A percentile compares a stretch with the other conserved stretches of the same genome.
These are phyloP conservation scores for Emmelina monodactyla DNA, from an alignment of 2,888 invertebrate species.

Conservation along the genomic window DNA sequence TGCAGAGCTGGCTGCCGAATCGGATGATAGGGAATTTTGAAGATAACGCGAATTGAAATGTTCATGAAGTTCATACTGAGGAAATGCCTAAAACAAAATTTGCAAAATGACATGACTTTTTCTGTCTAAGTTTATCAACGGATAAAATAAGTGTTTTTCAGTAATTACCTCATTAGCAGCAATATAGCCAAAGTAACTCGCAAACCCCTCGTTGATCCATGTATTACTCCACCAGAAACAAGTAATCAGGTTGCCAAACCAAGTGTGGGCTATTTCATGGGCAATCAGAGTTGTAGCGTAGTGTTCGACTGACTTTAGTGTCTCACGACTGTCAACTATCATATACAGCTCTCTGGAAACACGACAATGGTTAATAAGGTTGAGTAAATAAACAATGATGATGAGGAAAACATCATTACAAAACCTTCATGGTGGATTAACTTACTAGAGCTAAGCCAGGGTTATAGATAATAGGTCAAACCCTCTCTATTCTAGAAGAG, in stretches of 20 bases:
- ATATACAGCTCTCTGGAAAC: conserved; percentile 48
- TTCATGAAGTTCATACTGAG: conserved; percentile 70
- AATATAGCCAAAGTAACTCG: conserved; percentile 73
- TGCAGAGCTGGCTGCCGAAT: conserved; percentile 43
- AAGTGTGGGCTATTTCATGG: conserved; percentile 75
- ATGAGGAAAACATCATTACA: too few species aligned
- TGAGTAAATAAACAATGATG: too few species aligned
- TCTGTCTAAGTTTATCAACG: background rate
- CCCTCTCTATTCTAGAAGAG: too few species aligned
- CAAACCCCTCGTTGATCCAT: conserved; percentile 81
- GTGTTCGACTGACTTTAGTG: conserved; percentile 45
- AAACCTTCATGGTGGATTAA: too few species aligned
- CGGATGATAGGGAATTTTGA: conserved; percentile 66
- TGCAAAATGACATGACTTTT: background rate
- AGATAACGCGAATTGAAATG: conserved; percentile 77
- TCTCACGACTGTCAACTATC: conserved; percentile 36
- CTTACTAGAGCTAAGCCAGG: too few species aligned
- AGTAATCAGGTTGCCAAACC: conserved; percentile 80
- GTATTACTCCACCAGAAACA: conserved; percentile 76
- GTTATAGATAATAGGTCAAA: too few species aligned
- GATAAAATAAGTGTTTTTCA: background rate
- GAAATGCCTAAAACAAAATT: conserved; percentile 57
- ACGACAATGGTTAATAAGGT: too few species aligned
- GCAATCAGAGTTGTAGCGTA: conserved; percentile 60
- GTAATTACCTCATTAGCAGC: conserved; percentile 36